Percentiles rank a stretch among this genome's conserved stretches.
Evolutionary conservation across 1,140 invertebrate genomes (phyloP).

Genomic region (Varroa destructor): DNA sequence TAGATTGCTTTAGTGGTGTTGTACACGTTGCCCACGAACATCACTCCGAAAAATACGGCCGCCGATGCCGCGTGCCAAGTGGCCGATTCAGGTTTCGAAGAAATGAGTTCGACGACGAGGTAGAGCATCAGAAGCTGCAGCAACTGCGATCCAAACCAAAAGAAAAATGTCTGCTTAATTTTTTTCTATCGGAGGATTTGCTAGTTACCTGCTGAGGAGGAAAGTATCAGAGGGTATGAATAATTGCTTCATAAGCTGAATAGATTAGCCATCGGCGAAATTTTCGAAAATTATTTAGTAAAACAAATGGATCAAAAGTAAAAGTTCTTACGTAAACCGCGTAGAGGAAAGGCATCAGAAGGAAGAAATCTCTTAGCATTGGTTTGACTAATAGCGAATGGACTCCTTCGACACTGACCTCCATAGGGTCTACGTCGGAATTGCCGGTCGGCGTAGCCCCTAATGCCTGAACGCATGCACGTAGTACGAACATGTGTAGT

Average conservation of each 20-base stretch:
- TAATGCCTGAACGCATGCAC: too few relatives aligned
- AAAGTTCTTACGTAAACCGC: slow-evolving; percentile 13
- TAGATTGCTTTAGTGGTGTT: slow-evolving; percentile 7
- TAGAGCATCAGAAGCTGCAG: slow-evolving; percentile 12
- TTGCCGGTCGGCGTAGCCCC: too few relatives aligned
- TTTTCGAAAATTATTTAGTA: too few relatives aligned
- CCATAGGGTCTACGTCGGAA: neutral
- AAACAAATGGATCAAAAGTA: too few relatives aligned
- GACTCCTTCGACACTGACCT: slow-evolving; percentile 18
- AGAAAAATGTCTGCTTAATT: neutral
- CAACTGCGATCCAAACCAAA: neutral
- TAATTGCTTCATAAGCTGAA: too few relatives aligned
- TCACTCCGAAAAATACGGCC: slow-evolving; percentile 10
- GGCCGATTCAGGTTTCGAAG: neutral
- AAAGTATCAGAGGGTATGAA: too few relatives aligned
- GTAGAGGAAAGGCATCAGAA: slow-evolving; percentile 21
- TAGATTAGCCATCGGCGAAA: too few relatives aligned
- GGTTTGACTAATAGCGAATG: neutral
- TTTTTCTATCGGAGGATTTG: too few relatives aligned
- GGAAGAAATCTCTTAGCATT: slow-evolving; percentile 10
- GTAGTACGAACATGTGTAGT: too few relatives aligned
- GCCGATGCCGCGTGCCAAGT: slow-evolving; percentile 18
- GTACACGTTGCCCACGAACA: slow-evolving; percentile 10
- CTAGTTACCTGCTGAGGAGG: too few relatives aligned
- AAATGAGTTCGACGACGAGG: slow-evolving; percentile 5